Percentiles rank a stretch among this genome's conserved stretches.
phyloP scores from a whole-genome alignment of 2,888 invertebrate species.

The Mesorhabditis sp. region DNA sequence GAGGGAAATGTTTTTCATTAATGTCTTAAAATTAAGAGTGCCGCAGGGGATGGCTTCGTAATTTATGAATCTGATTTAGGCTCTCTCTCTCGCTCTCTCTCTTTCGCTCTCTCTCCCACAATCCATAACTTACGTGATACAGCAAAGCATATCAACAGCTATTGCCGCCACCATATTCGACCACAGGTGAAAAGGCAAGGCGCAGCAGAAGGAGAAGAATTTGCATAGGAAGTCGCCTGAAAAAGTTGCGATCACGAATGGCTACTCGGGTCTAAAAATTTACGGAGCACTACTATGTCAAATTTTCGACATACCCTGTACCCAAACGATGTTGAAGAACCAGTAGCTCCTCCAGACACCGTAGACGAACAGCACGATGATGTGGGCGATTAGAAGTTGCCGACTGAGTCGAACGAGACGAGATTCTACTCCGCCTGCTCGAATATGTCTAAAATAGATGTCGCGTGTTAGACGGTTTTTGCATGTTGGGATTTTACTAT shows the following conservation, averaged over 20 bases:
- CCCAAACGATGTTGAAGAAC: conserved; percentile 48
- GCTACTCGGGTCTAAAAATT: background rate
- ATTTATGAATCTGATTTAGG: too few species aligned
- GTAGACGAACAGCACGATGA: conserved; percentile 49
- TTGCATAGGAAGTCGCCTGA: conserved; percentile 43
- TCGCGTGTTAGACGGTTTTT: background rate
- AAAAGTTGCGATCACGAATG: background rate
- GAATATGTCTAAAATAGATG: conserved; percentile 24
- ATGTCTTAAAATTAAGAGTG: too few species aligned
- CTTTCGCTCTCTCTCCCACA: background rate
- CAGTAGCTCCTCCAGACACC: conserved; percentile 51
- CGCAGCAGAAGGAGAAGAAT: conserved; percentile 42
- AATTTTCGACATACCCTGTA: conserved; percentile 26
- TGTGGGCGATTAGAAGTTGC: conserved; percentile 47
- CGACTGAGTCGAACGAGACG: conserved; percentile 41
- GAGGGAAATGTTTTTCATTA: too few species aligned
- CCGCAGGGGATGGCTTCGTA: too few species aligned
- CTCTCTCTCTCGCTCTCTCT: background rate
- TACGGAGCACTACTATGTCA: background rate
- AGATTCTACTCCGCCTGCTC: conserved; percentile 42
- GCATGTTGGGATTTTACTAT: background rate
- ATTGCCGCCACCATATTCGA: conserved; percentile 52
- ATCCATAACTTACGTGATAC: conserved; percentile 34
- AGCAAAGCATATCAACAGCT: conserved; percentile 51
- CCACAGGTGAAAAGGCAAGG: conserved; percentile 53